Percentiles rank a stretch among this genome's conserved stretches.
Evolutionary conservation across 2,113 vertebrate genomes (phyloP).

Genomic region (Crotalus horridus): DNA sequence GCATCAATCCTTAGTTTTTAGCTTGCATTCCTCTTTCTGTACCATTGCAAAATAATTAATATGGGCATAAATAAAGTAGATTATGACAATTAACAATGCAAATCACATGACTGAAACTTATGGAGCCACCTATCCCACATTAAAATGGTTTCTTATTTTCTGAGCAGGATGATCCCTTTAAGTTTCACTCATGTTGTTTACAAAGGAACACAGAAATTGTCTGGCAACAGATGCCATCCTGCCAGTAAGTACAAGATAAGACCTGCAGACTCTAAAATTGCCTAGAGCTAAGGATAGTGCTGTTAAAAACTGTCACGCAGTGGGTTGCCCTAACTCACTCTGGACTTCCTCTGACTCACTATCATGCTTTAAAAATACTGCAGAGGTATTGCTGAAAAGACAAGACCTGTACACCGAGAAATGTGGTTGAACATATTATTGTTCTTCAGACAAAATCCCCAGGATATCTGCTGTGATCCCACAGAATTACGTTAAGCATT

Average conservation of each 20-base stretch:
- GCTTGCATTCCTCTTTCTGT: neutral
- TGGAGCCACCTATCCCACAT: neutral
- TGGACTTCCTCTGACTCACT: constrained; percentile 12
- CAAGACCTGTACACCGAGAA: neutral
- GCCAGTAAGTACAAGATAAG: neutral
- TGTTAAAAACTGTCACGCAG: constrained; percentile 11
- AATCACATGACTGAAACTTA: neutral
- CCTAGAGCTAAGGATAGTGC: neutral
- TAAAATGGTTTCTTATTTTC: neutral
- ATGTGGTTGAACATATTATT: neutral
- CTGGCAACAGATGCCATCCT: neutral
- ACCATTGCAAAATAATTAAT: neutral
- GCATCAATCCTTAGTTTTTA: neutral
- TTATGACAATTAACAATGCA: neutral
- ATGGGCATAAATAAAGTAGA: neutral
- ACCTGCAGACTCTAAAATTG: neutral
- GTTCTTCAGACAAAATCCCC: neutral
- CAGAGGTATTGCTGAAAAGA: constrained; percentile 1
- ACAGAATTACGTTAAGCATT: neutral
- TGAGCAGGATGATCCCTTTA: neutral
- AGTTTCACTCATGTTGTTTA: neutral
- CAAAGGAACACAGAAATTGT: neutral
- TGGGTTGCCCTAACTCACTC: neutral
- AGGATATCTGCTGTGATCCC: neutral
- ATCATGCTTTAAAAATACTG: constrained; percentile 11